Evolutionary conservation across 1,140 invertebrate species (phyloP), one percentile per base, ranked within the genome.

Genomic region (Hypothenemus hampei): DNA sequence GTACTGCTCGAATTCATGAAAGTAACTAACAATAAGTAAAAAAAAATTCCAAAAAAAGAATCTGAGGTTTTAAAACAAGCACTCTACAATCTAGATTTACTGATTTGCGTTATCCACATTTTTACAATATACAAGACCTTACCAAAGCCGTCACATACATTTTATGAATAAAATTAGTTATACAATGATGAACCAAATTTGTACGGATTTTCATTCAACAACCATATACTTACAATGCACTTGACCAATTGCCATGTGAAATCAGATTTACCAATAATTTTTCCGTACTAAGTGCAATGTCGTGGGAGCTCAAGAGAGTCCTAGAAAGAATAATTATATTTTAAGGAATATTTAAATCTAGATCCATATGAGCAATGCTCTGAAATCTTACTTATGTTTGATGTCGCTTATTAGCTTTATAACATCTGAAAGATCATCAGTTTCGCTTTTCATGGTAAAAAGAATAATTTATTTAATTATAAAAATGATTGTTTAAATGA

Each of bases 221-320:
- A n/a, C n/a, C n/a, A n/a, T n/a, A n/a, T n/a, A 69, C 73, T 73
- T 74, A 83, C 81, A 77, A 72, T 23, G 82, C 81, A 61, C 77
- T 81, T 47, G 71, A 70, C 77, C 82, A 85, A 65, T 78, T 67
- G 45, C 71, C 71, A 59, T 75, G 72, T 16, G 68, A 73, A 26
- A 84, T 79, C 1, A 83, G 73, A 49, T 78, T 73, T 60, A 84
- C 82, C 15, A 85, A 67, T 26, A 78, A 65, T 19, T 70, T 63
- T 43, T 83, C 72, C 4, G 81, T 81, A 44, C 74, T 74, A 20
- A 78, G 65, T n/a, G 82, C 78, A 48, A 83, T 79, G 59, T 77
- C 75, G 58, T 79, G 77, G 1, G 81, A 81, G 24, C 73, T 77
- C 39, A 73, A 74, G 2, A 81, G 67, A 61, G 79, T 73, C 19